These are phyloP conservation scores for Harlomillsia oculata DNA, from an alignment of 1,140 invertebrate genomes.

Conservation along the genomic window DNA sequence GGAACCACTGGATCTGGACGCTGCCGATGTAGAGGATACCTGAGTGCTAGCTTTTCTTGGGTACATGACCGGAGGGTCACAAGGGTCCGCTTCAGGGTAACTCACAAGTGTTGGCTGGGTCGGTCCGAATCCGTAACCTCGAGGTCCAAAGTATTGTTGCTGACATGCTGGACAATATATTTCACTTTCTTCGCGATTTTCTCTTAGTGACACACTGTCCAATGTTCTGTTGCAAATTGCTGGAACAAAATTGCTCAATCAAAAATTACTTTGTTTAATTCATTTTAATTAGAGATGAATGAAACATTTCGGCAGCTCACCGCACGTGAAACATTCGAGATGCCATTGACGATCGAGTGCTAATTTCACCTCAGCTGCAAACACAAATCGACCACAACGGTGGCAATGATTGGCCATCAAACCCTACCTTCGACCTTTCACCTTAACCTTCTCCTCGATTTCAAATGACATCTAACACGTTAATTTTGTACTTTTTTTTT, in stretches of 20 bases:
- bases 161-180: slow-evolving; percentile 18
- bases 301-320: background rate
- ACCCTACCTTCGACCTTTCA: too few species aligned
- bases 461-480: too few species aligned
- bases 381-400: slow-evolving; percentile 9
- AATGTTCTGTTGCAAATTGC: slow-evolving; percentile 14
- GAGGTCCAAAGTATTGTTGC: background rate
- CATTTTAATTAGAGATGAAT: background rate
- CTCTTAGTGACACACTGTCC: slow-evolving; percentile 3
- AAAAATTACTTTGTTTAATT: background rate
- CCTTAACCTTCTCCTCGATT: too few species aligned
- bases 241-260: background rate
- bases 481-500: too few species aligned
- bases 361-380: slow-evolving; percentile 18
- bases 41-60: too few species aligned
- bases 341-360: slow-evolving; percentile 16
- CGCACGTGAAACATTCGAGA: slow-evolving; percentile 19
- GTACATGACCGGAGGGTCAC: too few species aligned
- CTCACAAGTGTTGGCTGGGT: background rate
- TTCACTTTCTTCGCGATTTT: slow-evolving; percentile 5
- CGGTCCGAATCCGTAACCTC: slow-evolving; percentile 14
- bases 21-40: too few species aligned
- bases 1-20: too few species aligned
- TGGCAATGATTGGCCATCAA: slow-evolving; percentile 16
- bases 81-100: too few species aligned